Evolutionary conservation across 2,888 invertebrate genomes (phyloP).

Genomic region (Zygogramma bicolorata): DNA sequence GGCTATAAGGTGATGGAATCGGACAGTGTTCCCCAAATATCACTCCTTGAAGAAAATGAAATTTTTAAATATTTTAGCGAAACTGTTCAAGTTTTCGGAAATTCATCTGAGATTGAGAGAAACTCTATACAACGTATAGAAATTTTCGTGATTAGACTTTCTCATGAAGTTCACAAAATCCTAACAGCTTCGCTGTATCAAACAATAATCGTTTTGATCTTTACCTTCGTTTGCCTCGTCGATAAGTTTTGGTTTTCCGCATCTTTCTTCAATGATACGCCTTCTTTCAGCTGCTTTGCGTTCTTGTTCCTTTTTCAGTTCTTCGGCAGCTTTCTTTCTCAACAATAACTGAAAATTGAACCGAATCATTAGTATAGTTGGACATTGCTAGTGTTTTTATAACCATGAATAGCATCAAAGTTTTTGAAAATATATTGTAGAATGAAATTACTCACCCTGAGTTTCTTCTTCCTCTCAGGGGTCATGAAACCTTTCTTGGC

Average conservation of each 20-base stretch:
- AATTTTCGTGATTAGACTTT: too few relatives aligned
- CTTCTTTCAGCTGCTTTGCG: slow-evolving; percentile 98
- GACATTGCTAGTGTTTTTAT: neutral
- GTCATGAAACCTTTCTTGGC: slow-evolving; percentile 99
- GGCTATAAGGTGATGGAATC: neutral
- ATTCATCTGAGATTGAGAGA: neutral
- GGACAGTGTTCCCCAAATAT: neutral
- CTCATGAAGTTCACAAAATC: neutral
- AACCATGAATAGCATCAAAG: too few relatives aligned
- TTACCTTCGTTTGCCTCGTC: slow-evolving; percentile 96
- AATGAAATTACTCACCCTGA: slow-evolving; percentile 85
- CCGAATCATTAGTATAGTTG: slow-evolving; percentile 9
- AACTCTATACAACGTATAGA: too few relatives aligned
- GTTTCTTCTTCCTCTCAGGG: slow-evolving; percentile 99
- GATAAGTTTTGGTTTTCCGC: slow-evolving; percentile 90
- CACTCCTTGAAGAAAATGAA: neutral
- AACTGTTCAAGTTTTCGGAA: too few relatives aligned
- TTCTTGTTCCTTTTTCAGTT: slow-evolving; percentile 99
- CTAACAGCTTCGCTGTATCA: neutral
- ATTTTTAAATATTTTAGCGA: neutral
- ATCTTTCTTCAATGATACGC: slow-evolving; percentile 95
- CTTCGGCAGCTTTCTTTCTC: slow-evolving; percentile 99
- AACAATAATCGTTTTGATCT: neutral
- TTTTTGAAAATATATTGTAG: too few relatives aligned
- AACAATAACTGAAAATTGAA: slow-evolving; percentile 84